phyloP scores from a whole-genome alignment of 2,797 vertebrate genomes.

The Sebastiscus tertius region DNA sequence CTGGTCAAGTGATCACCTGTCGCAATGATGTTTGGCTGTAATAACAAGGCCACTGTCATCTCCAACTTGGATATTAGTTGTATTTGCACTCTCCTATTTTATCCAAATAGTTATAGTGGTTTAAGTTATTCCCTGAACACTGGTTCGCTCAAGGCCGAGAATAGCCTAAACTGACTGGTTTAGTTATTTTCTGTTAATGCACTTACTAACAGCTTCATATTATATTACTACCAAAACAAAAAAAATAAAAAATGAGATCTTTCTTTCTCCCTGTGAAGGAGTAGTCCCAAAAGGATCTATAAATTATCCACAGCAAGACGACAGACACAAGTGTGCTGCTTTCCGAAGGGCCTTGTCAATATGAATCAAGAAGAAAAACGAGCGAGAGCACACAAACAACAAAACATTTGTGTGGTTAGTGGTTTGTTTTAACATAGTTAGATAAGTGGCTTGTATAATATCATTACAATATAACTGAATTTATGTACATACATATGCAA shows the following conservation, averaged over 20 bases:
- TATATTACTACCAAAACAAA: conserved; percentile 58
- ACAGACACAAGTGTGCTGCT: conserved; percentile 75
- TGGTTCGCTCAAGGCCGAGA: conserved; percentile 77
- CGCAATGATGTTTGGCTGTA: conserved; percentile 36
- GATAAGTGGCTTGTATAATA: conserved; percentile 88
- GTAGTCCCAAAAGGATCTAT: conserved; percentile 81
- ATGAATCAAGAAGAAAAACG: conserved; percentile 71
- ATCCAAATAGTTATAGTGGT: conserved; percentile 83
- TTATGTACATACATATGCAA: conserved; percentile 83
- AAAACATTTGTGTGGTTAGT: conserved; percentile 85
- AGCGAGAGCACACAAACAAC: conserved; percentile 80
- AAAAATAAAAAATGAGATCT: conserved; percentile 11
- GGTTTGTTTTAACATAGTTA: conserved; percentile 85
- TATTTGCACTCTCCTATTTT: conserved; percentile 45
- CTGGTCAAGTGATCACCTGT: conserved; percentile 53
- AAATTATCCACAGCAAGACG: conserved; percentile 82
- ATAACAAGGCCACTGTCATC: conserved; percentile 58
- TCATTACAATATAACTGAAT: conserved; percentile 81
- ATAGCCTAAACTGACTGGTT: conserved; percentile 79
- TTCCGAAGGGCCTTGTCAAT: conserved; percentile 82
- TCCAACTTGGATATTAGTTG: conserved; percentile 45
- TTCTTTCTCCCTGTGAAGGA: conserved; percentile 72
- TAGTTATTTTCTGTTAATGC: conserved; percentile 66
- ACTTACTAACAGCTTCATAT: conserved; percentile 74
- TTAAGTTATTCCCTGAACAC: conserved; percentile 85